phyloP scores from a whole-genome alignment of 2,797 vertebrate species.

The Chromis chromis region DNA sequence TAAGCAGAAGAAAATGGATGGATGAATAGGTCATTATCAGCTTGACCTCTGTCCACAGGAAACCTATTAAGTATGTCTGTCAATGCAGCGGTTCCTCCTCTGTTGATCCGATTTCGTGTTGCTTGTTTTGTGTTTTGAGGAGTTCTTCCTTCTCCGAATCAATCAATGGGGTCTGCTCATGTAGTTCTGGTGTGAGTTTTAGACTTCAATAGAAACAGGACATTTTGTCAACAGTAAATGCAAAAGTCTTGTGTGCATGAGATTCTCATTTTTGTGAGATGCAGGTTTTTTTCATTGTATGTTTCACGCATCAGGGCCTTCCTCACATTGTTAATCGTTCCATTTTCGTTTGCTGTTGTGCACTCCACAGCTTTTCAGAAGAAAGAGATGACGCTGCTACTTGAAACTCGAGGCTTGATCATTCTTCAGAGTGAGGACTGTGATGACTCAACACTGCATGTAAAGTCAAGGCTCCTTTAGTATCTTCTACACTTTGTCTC shows the following conservation, averaged over 20 bases:
- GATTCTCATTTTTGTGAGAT: too few relatives aligned
- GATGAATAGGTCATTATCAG: not conserved
- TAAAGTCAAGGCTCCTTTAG: conserved; percentile 1
- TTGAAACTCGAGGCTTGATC: conserved; percentile 16
- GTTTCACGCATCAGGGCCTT: too few relatives aligned
- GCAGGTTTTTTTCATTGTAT: too few relatives aligned
- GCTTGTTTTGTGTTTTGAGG: not conserved
- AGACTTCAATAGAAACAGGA: too few relatives aligned
- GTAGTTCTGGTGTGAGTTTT: too few relatives aligned
- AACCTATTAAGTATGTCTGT: not conserved
- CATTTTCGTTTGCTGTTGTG: not conserved
- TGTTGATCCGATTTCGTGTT: too few relatives aligned
- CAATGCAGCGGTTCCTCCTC: not conserved
- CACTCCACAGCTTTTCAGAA: not conserved
- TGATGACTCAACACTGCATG: conserved; percentile 19
- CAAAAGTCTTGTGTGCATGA: too few relatives aligned
- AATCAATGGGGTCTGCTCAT: too few relatives aligned
- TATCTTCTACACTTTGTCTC: conserved; percentile 43
- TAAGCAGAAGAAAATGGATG: too few relatives aligned
- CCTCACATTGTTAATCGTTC: too few relatives aligned
- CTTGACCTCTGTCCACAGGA: not conserved
- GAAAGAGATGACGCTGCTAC: not conserved
- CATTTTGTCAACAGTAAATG: too few relatives aligned
- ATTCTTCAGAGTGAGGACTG: too few relatives aligned
- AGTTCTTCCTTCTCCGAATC: not conserved